Base-by-base conservation (phyloP, 1,140 invertebrate genomes). In the Drosophila ercepeae region DNA sequence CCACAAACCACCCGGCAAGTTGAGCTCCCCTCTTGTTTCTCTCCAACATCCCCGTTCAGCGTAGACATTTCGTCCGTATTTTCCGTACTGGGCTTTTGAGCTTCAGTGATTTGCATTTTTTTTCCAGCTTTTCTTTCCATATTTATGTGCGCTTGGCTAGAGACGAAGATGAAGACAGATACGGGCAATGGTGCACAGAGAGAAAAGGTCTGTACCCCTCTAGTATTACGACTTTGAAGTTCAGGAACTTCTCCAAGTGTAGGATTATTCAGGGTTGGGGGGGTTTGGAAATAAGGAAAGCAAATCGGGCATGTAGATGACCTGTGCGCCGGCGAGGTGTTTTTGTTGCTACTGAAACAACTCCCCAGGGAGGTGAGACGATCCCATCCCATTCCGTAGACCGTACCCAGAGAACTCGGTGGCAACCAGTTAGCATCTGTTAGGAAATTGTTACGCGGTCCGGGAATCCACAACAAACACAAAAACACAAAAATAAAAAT, bases 41-140 rank as follows among this genome's bases (percentile, higher is more conserved):
- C 54, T 16, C 9, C 50, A 21, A 21, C 39, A 21, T 19, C 44
- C 46, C 34, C n/a, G n/a, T 36, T 13, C 34, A 29, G 34, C n/a
- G 14, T 39, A 14, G n/a, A n/a, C n/a, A n/a, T n/a, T 16, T 39
- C 36, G 4, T 9, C 36, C 39, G 36, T 18, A 18, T 21, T 55
- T 55, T 41, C 23, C 57, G 41, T 46, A 18, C 57, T 57, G 81
- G 76, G 81, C 82, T 86, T 86, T 86, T 76, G 81, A 81, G 81
- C 81, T 81, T 86, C 76, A 86, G 81, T 86, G 81, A 86, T 86
- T 86, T 86, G 81, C 81, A 81, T 86, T 86, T 81, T 79, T 79
- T 72, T 60, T 34, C 13, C 44, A 32, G 16, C 49, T 41, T 36
- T 39, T 34, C 52, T 29, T 70, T 63, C 67, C 58, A 74, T 78